Percentiles rank a stretch among this genome's conserved stretches.
These are phyloP conservation scores for Sebastes minor DNA, from an alignment of 2,797 vertebrate species.

Conservation along the genomic window DNA sequence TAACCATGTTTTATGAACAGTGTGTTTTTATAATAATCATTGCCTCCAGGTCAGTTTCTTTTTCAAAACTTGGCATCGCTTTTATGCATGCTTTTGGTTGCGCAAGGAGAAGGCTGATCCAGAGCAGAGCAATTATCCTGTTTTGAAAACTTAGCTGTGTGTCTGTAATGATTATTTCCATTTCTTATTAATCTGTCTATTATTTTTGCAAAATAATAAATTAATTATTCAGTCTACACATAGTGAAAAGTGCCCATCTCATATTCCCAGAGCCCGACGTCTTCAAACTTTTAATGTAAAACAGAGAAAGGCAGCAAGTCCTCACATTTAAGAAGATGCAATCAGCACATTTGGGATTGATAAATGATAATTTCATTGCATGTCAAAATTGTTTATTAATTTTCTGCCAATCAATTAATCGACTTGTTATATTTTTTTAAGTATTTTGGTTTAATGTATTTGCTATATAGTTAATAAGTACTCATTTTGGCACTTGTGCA, in stretches of 20 bases:
- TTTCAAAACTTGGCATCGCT: not conserved
- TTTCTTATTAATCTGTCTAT: too few species aligned
- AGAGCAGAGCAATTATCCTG: not conserved
- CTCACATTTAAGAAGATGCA: too few species aligned
- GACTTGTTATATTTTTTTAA: not conserved
- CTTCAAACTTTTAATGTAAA: too few species aligned
- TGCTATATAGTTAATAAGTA: not conserved
- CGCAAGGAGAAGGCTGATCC: not conserved
- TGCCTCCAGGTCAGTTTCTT: conserved; percentile 4
- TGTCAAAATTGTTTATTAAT: too few species aligned
- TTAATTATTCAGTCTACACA: not conserved
- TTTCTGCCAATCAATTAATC: not conserved
- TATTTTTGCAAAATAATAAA: not conserved
- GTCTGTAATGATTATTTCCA: too few species aligned
- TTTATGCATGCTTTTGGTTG: not conserved
- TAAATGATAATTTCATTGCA: not conserved
- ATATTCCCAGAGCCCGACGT: too few species aligned
- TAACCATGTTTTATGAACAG: not conserved
- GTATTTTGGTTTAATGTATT: not conserved
- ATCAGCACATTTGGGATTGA: too few species aligned
- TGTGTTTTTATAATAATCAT: not conserved
- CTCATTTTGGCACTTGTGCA: not conserved
- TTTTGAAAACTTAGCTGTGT: not conserved
- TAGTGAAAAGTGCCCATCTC: too few species aligned
- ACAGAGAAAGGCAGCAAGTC: too few species aligned